phyloP scores from a whole-genome alignment of 1,140 invertebrate species.

The Melanaphis sacchari region DNA sequence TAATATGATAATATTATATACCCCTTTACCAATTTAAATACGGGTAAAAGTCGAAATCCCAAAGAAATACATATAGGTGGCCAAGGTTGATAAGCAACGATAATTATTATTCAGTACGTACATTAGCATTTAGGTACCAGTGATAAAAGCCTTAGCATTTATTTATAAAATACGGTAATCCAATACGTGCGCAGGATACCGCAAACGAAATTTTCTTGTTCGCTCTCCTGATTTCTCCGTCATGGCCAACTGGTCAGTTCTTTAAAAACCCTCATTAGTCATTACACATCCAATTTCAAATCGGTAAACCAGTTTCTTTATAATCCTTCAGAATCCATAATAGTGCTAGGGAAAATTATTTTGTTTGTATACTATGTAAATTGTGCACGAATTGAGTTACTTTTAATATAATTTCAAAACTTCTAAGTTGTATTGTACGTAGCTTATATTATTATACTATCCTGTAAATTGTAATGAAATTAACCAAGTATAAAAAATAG shows the following conservation, averaged over 20 bases:
- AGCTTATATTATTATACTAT: neutral
- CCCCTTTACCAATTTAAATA: too few species aligned
- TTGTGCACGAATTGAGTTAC: neutral
- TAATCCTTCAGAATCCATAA: neutral
- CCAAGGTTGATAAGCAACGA: too few species aligned
- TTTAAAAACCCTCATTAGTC: neutral
- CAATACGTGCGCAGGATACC: neutral
- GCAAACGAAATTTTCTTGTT: conserved; percentile 2
- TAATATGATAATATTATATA: too few species aligned
- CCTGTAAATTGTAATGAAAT: neutral
- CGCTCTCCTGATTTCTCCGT: neutral
- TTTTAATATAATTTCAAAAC: neutral
- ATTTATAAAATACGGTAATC: neutral
- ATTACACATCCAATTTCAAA: neutral
- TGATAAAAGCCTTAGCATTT: neutral
- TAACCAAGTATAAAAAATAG: neutral
- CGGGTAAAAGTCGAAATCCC: too few species aligned
- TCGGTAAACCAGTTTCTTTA: neutral
- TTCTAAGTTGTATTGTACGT: too few species aligned
- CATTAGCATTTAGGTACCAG: neutral
- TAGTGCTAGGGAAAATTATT: neutral
- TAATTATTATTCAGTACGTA: neutral
- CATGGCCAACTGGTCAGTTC: conserved; percentile 13
- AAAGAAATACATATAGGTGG: too few species aligned
- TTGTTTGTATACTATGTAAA: neutral